Percentiles rank a stretch among this genome's conserved stretches.
Evolutionary conservation across 2,797 vertebrate genomes (phyloP).

Genomic region (Notolepis coatsorum): DNA sequence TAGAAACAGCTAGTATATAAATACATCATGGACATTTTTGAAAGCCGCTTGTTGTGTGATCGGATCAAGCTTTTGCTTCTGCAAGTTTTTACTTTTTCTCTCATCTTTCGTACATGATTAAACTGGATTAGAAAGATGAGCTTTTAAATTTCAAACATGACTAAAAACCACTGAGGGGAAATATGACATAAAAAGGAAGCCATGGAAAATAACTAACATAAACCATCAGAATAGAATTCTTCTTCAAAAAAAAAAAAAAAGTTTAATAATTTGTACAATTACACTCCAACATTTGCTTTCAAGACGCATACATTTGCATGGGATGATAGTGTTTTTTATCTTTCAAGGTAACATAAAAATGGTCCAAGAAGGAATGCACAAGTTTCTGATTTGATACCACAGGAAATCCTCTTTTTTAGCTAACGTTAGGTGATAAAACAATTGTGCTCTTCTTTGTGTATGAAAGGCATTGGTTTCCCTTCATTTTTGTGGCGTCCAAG

Average conservation of each 20-base stretch:
- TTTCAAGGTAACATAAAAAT: conserved; percentile 92
- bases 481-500: conserved; percentile 93
- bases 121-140: conserved; percentile 86
- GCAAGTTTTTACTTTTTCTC: conserved; percentile 67
- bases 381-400: conserved; percentile 92
- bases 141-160: conserved; percentile 86
- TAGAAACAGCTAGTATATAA: conserved; percentile 86
- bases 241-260: conserved; percentile 77
- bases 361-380: conserved; percentile 98
- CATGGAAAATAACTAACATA: conserved; percentile 76
- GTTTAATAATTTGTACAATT: conserved; percentile 95
- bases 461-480: conserved; percentile 95
- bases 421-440: conserved; percentile 90
- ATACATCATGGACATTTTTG: conserved; percentile 87
- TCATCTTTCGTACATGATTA: conserved; percentile 81
- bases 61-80: conserved; percentile 85
- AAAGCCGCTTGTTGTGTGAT: conserved; percentile 87
- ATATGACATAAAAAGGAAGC: conserved; percentile 82
- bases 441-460: conserved; percentile 99
- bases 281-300: conserved; percentile 92
- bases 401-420: conserved; percentile 90
- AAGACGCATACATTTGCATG: conserved; percentile 91
- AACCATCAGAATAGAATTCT: conserved; percentile 85
- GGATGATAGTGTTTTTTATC: conserved; percentile 94
- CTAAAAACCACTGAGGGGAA: conserved; percentile 90